Evolutionary conservation across 2,888 invertebrate genomes (phyloP).

Genomic region (Lithodes maja): DNA sequence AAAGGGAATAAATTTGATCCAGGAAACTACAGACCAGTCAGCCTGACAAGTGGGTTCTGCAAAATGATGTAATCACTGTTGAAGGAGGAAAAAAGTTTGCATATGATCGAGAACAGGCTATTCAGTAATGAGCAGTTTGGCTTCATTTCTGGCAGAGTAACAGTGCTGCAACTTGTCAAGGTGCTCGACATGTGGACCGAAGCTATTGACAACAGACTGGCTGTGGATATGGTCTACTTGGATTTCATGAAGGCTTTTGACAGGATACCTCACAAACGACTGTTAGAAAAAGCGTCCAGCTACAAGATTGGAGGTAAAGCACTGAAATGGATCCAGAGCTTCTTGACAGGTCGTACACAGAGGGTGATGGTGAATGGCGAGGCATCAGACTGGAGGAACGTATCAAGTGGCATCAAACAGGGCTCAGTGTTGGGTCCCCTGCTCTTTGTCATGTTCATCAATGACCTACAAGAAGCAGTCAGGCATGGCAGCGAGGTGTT

Average conservation of each 20-base stretch:
- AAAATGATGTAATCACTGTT: constrained; percentile 28
- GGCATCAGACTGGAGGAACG: constrained; percentile 2
- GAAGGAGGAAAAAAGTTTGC: background rate
- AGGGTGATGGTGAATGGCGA: constrained; percentile 19
- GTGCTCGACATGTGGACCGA: background rate
- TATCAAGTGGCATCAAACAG: constrained; percentile 2
- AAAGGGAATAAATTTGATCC: constrained; percentile 30
- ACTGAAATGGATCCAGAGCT: constrained; percentile 14
- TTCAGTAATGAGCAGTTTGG: constrained; percentile 18
- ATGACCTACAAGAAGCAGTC: constrained; percentile 26
- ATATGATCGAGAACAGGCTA: constrained; percentile 17
- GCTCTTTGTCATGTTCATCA: constrained; percentile 19
- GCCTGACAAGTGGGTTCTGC: constrained; percentile 31
- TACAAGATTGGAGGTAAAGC: background rate
- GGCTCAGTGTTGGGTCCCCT: constrained; percentile 19
- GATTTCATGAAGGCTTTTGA: constrained; percentile 11
- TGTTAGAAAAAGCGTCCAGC: constrained; percentile 3
- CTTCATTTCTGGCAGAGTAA: background rate
- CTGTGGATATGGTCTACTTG: constrained; percentile 7
- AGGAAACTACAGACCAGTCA: constrained; percentile 38
- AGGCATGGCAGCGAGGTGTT: background rate
- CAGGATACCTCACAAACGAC: constrained; percentile 16
- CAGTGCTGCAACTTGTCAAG: constrained; percentile 24
- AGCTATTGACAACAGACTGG: background rate
- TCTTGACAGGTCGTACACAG: constrained; percentile 5